A percentile compares a stretch with the other conserved stretches of the same genome.
These are phyloP conservation scores for Taenioides sp. DNA, from an alignment of 2,797 vertebrate genomes.

Conservation along the genomic window DNA sequence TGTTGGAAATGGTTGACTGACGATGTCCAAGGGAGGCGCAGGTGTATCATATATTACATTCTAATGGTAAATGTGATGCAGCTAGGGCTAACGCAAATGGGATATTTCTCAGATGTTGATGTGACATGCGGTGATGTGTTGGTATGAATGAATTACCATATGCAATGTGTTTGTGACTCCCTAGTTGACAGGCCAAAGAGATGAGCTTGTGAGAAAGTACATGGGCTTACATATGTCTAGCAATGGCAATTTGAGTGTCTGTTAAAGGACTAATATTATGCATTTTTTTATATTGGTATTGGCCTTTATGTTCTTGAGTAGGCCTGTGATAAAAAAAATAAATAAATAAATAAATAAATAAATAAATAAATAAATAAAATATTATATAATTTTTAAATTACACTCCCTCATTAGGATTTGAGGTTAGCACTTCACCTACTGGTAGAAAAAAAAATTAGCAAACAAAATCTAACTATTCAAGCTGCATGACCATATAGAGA, in stretches of 20 bases:
- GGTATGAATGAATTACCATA: constrained; percentile 4
- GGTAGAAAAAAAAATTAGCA: too few relatives aligned
- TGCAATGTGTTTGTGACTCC: background rate
- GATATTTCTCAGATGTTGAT: background rate
- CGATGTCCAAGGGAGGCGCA: background rate
- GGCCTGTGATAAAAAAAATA: too few relatives aligned
- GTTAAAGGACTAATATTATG: background rate
- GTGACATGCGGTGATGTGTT: background rate
- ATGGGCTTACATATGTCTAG: background rate
- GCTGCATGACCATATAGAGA: too few relatives aligned
- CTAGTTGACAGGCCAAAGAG: background rate
- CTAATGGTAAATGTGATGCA: background rate
- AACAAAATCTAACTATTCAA: too few relatives aligned
- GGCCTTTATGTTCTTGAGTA: too few relatives aligned
- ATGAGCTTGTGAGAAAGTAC: background rate
- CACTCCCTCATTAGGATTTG: too few relatives aligned
- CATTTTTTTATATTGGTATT: too few relatives aligned
- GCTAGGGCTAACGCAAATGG: background rate
- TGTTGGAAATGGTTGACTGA: background rate
- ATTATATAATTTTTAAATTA: too few relatives aligned
- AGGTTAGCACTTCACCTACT: too few relatives aligned
- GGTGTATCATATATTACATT: background rate
- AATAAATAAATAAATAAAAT: too few relatives aligned
- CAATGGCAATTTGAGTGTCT: background rate
- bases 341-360: too few relatives aligned